Percentiles rank a stretch among this genome's conserved stretches.
These are phyloP conservation scores for Harpagifer antarcticus DNA, from an alignment of 2,797 vertebrate genomes.

Conservation along the genomic window DNA sequence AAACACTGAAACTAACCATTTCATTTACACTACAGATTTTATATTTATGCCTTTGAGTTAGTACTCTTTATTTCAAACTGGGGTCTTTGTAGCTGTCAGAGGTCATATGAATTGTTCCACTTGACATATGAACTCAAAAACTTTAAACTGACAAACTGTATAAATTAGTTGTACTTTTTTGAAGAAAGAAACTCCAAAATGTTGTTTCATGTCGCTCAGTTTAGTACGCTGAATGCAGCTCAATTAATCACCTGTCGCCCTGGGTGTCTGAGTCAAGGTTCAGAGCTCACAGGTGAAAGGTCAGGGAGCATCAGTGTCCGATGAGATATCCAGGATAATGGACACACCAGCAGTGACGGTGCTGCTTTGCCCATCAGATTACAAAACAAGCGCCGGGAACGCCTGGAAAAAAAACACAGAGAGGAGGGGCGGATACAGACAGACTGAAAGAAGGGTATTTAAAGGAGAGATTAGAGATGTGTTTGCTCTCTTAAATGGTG, in stretches of 20 bases:
- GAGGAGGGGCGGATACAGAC: constrained; percentile 36
- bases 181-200: neutral
- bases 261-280: constrained; percentile 57
- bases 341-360: constrained; percentile 62
- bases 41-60: neutral
- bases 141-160: neutral
- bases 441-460: constrained; percentile 71
- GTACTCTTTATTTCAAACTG: neutral
- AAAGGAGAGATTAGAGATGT: constrained; percentile 70
- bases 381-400: constrained; percentile 29
- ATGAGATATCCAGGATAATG: constrained; percentile 79
- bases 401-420: constrained; percentile 35
- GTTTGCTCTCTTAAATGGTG: constrained; percentile 77
- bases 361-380: constrained; percentile 53
- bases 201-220: neutral
- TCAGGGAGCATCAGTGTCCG: constrained; percentile 55
- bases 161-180: neutral
- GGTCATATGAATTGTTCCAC: neutral
- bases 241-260: constrained; percentile 65
- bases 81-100: neutral
- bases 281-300: constrained; percentile 63
- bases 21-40: neutral
- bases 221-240: constrained; percentile 6
- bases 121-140: neutral
- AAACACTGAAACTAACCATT: neutral